phyloP scores from a whole-genome alignment of 2,888 invertebrate genomes.

The Imbricaverruca yamaguchii region DNA sequence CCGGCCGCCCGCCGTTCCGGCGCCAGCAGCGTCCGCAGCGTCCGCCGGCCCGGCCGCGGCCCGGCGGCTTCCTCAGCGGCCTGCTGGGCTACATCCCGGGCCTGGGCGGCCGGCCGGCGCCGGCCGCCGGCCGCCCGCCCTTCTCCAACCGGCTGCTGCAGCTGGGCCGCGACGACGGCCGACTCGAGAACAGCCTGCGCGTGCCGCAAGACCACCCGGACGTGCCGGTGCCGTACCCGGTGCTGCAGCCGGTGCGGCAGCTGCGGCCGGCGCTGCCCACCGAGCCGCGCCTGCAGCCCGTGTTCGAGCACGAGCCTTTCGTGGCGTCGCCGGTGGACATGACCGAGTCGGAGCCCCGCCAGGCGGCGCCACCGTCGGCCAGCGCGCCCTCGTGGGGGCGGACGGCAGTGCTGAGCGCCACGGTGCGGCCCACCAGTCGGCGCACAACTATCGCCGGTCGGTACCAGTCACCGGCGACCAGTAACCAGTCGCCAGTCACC shows the following conservation, averaged over 20 bases:
- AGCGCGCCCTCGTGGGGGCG: too few relatives aligned
- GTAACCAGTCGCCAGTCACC: too few relatives aligned
- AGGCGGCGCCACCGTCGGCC: too few relatives aligned
- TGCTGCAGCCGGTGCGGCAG: background rate
- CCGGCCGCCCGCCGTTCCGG: background rate
- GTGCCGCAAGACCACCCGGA: background rate
- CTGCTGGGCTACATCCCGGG: slow-evolving; percentile 5
- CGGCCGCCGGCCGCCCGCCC: background rate
- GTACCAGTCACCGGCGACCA: too few relatives aligned
- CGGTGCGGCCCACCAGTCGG: too few relatives aligned
- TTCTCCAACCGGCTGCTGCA: background rate
- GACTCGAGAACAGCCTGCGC: background rate
- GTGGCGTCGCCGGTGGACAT: background rate
- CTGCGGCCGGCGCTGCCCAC: too few relatives aligned
- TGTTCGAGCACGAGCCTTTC: background rate
- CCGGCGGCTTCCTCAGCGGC: slow-evolving; percentile 6
- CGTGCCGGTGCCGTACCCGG: background rate
- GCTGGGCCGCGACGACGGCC: background rate
- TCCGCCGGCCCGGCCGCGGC: background rate
- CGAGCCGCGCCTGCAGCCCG: background rate
- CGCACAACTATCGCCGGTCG: too few relatives aligned
- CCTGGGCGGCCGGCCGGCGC: background rate
- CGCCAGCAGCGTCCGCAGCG: background rate
- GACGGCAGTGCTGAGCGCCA: too few relatives aligned
- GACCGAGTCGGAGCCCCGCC: background rate